Evolutionary conservation across 2,113 vertebrate genomes (phyloP), one percentile per base, ranked within the genome.

Genomic region (Origma solitaria): DNA sequence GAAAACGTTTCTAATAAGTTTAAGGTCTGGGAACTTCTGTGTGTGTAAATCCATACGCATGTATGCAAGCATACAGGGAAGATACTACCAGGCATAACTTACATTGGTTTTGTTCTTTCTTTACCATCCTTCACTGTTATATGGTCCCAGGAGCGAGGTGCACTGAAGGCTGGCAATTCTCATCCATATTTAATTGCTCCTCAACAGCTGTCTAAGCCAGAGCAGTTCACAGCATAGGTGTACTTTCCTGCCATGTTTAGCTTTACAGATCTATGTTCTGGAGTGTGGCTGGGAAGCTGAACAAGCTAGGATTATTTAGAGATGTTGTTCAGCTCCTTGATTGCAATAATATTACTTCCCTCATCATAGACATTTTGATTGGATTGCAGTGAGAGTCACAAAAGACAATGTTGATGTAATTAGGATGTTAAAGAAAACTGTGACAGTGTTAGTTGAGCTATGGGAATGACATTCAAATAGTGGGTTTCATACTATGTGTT

Each of bases 331-430:
- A 80, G 47, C 56, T 95, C 2, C 65, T 77, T 95, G 88, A 88
- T 92, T 97, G 71, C 68, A 75, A 44, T 81, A 75, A 79, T 79
- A 33, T 61, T 45, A 3, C 65, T 92, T 87, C 31, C 53, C 53
- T 92, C 80, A 65, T 90, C 42, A 86, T 42, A 95, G 90, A 83
- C 50, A 68, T 90, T 96, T 95, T 96, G 87, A 93, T 95, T 95
- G 87, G 71, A 91, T 60, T 93, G 79, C 42, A 86, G 64, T 50
- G 28, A 86, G 85, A 95, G 79, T 92, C 92, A 96, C 78, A 88
- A 90, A 95, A 85, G 87, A 94, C 87, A 88, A 83, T 73, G 75
- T 56, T 94, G 92, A 66, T 94, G 90, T 60, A 93, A 94, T 95
- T 94, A 95, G 47, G 75, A 66, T 60, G 44, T 62, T 90, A 62